Percentiles rank a stretch among this genome's conserved stretches.
These are phyloP conservation scores for Poicephalus gulielmi DNA, from an alignment of 2,113 vertebrate species.

Conservation along the genomic window DNA sequence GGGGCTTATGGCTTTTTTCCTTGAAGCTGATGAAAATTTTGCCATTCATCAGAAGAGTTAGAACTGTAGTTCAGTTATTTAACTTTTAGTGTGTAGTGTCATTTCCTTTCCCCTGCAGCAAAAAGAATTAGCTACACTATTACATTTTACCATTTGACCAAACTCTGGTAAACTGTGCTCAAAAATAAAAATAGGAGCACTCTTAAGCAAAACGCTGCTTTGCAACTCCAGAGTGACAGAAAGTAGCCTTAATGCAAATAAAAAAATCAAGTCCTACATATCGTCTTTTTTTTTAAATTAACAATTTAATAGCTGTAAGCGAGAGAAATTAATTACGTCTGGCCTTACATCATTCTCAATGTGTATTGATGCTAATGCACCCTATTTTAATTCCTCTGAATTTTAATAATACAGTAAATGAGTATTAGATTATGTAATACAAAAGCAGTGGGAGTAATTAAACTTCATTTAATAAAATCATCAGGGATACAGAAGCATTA, in stretches of 20 bases:
- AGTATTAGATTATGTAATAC: constrained; percentile 58
- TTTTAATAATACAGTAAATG: constrained; percentile 57
- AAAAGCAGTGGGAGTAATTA: constrained; percentile 65
- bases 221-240: neutral
- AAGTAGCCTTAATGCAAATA: neutral
- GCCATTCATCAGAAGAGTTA: neutral
- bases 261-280: neutral
- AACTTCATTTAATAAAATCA: constrained; percentile 65
- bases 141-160: neutral
- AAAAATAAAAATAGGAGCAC: neutral
- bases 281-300: neutral
- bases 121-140: neutral
- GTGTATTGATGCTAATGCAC: constrained; percentile 45
- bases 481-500: constrained; percentile 40
- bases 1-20: neutral
- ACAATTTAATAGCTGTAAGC: constrained; percentile 1
- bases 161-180: neutral
- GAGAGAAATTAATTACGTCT: constrained; percentile 37
- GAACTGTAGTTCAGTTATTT: neutral
- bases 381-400: constrained; percentile 51
- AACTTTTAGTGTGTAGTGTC: neutral
- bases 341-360: constrained; percentile 41
- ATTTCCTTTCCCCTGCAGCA: neutral
- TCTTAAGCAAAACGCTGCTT: neutral
- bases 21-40: neutral